Evolutionary conservation across 2,113 vertebrate species (phyloP).

Genomic region (Oceanites oceanicus): DNA sequence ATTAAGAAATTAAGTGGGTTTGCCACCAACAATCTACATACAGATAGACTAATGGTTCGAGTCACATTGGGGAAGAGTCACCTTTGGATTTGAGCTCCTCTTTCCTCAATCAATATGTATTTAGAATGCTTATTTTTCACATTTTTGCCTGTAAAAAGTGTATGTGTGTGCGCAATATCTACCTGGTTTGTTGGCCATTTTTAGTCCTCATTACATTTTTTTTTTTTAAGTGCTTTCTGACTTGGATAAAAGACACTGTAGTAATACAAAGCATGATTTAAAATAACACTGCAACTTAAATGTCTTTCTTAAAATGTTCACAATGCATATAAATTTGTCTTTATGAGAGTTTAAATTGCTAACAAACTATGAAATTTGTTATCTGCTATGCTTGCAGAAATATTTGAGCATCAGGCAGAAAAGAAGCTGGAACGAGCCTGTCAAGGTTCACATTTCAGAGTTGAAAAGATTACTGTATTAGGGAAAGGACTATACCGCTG

Average conservation of each 20-base stretch:
- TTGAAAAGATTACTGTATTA: slow-evolving; percentile 78
- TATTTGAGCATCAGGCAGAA: neutral
- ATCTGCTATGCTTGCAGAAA: neutral
- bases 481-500: slow-evolving; percentile 68
- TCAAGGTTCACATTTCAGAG: slow-evolving; percentile 37
- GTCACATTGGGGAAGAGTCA: neutral
- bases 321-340: neutral
- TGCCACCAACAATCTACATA: neutral
- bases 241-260: neutral
- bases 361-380: neutral
- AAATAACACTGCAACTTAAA: neutral
- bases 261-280: neutral
- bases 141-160: neutral
- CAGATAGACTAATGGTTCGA: neutral
- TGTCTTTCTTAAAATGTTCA: neutral
- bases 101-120: neutral
- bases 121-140: neutral
- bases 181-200: neutral
- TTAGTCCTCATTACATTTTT: neutral
- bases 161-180: neutral
- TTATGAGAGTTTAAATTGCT: slow-evolving; percentile 24
- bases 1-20: neutral
- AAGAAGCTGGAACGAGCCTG: neutral
- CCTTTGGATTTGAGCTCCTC: neutral
- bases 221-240: neutral